A percentile compares a stretch with the other conserved stretches of the same genome.
phyloP scores from a whole-genome alignment of 2,888 invertebrate genomes.

The Pterostichus madidus region DNA sequence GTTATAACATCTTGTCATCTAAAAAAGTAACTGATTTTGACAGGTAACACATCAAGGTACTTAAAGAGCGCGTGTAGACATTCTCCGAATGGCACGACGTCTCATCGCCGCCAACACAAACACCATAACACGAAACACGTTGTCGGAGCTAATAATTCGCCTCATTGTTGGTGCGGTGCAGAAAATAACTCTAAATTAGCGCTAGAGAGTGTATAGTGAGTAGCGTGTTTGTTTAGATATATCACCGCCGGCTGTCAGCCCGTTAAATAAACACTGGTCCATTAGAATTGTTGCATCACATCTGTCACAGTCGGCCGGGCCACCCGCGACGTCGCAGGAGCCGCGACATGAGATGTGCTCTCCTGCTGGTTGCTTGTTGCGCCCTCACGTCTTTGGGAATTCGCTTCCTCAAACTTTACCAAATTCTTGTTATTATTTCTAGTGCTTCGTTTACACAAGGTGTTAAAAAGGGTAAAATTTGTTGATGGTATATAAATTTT shows the following conservation, averaged over 20 bases:
- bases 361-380: slow-evolving; percentile 25
- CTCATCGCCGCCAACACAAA: slow-evolving; percentile 44
- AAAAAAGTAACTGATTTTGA: slow-evolving; percentile 19
- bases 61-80: slow-evolving; percentile 15
- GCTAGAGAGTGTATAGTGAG: slow-evolving; percentile 68
- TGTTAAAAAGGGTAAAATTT: too few species aligned
- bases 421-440: too few species aligned
- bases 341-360: slow-evolving; percentile 13
- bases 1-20: neutral
- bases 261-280: slow-evolving; percentile 78
- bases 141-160: slow-evolving; percentile 35
- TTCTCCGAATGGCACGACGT: slow-evolving; percentile 3
- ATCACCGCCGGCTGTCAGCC: slow-evolving; percentile 73
- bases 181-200: slow-evolving; percentile 68
- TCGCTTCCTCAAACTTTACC: neutral
- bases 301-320: slow-evolving; percentile 72
- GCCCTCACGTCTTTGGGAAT: too few species aligned
- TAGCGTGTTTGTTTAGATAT: slow-evolving; percentile 67
- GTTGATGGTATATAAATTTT: too few species aligned
- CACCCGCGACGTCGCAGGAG: slow-evolving; percentile 58
- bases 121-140: slow-evolving; percentile 38
- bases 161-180: slow-evolving; percentile 55
- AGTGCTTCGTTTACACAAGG: too few species aligned
- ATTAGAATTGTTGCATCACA: slow-evolving; percentile 78
- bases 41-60: slow-evolving; percentile 50